Conservation (phyloP, 1,140 invertebrate species). For the Philaenus spumarius region DNA sequence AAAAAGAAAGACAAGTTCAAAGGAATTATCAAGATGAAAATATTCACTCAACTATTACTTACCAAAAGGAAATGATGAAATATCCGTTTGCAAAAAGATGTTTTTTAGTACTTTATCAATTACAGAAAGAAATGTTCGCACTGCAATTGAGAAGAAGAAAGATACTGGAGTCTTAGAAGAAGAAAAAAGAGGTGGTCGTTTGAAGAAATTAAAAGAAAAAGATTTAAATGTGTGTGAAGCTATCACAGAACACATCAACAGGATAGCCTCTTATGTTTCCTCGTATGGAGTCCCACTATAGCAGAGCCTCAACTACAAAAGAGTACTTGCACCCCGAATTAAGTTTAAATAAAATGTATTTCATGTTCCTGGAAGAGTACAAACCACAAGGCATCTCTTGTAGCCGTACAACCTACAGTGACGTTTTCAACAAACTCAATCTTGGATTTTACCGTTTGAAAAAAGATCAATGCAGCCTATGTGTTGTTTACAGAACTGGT, state of each 20-base stretch:
- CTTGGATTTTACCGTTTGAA: slow-evolving; percentile 1
- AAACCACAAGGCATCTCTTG: neutral
- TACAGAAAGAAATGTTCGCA: neutral
- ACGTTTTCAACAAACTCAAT: neutral
- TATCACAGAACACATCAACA: neutral
- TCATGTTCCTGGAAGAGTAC: neutral
- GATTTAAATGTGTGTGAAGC: too few relatives aligned
- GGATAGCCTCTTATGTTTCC: too few relatives aligned
- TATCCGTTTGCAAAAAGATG: neutral
- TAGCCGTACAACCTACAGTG: neutral
- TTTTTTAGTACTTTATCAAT: neutral
- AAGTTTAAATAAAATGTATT: neutral
- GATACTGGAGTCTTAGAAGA: neutral
- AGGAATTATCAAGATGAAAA: neutral
- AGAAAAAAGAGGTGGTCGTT: neutral
- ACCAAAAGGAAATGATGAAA: neutral
- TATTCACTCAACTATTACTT: neutral
- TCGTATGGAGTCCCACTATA: neutral
- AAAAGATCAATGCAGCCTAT: slow-evolving; percentile 3
- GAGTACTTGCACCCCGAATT: neutral
- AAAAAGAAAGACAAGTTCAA: neutral
- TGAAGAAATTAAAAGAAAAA: neutral
- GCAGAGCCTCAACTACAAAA: neutral
- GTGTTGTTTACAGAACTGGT: slow-evolving; percentile 1
- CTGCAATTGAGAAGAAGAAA: neutral